phyloP scores from a whole-genome alignment of 1,140 invertebrate species.

The Sycophila sp. region DNA sequence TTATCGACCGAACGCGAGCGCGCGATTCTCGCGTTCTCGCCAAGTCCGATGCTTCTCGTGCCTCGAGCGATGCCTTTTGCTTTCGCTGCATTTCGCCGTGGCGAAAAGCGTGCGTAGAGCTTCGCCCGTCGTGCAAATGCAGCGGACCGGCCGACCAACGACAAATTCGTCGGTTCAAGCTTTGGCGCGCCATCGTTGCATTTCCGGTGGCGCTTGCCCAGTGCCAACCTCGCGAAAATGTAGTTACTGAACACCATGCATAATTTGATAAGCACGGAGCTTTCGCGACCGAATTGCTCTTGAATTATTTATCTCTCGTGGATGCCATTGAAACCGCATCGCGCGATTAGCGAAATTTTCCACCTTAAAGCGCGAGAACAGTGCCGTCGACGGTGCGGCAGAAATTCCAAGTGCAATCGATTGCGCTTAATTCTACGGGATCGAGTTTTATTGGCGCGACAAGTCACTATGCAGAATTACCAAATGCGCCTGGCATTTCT shows the following conservation, averaged over 20 bases:
- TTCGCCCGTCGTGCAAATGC: no score
- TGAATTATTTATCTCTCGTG: no score
- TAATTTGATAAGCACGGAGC: slow-evolving; percentile 28
- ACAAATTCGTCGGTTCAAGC: neutral
- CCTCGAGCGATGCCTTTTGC: neutral
- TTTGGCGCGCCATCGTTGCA: slow-evolving; percentile 29
- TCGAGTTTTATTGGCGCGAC: neutral
- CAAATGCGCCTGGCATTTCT: slow-evolving; percentile 19
- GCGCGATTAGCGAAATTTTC: neutral
- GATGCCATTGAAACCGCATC: no score
- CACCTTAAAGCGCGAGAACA: neutral
- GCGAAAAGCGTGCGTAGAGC: neutral
- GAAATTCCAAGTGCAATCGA: slow-evolving; percentile 7
- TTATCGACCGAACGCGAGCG: neutral
- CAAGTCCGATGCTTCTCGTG: neutral
- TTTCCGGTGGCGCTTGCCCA: slow-evolving; percentile 31
- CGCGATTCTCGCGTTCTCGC: neutral
- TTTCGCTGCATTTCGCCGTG: neutral
- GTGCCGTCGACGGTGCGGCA: neutral
- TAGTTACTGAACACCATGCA: neutral
- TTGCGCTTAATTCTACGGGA: neutral
- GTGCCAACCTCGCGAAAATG: slow-evolving; percentile 1
- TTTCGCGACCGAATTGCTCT: neutral
- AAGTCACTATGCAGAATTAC: slow-evolving; percentile 20
- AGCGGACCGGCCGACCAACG: neutral